A percentile compares a stretch with the other conserved stretches of the same genome.
phyloP scores from a whole-genome alignment of 53 echinoderm and acorn worm species.

The Hippasteria phrygiana region DNA sequence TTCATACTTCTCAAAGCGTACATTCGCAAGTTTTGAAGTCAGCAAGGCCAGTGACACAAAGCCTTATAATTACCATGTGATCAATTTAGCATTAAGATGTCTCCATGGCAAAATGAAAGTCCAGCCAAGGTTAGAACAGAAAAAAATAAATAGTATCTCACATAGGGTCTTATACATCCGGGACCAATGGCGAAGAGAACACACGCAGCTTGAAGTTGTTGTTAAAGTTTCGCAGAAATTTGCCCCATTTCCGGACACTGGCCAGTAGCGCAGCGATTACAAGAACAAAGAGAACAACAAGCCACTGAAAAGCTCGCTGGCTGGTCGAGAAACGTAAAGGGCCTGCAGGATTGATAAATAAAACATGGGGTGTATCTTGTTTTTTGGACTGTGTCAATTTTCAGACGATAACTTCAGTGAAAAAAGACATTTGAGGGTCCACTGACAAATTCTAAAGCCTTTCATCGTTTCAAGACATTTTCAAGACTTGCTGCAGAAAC shows the following conservation, averaged over 20 bases:
- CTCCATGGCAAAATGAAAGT: not conserved
- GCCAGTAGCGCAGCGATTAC: not conserved
- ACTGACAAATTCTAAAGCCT: too few relatives aligned
- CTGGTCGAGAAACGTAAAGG: constrained; percentile 7
- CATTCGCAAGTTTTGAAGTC: too few relatives aligned
- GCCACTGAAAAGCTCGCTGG: constrained; percentile 1
- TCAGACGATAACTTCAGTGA: too few relatives aligned
- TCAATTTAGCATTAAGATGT: not conserved
- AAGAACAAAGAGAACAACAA: constrained; percentile 15
- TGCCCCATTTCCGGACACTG: constrained; percentile 26
- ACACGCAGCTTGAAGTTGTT: constrained; percentile 50
- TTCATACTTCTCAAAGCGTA: too few relatives aligned
- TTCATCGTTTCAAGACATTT: too few relatives aligned
- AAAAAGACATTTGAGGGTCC: too few relatives aligned
- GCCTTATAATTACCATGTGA: not conserved
- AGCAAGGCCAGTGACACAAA: too few relatives aligned
- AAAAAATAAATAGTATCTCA: constrained; percentile 35
- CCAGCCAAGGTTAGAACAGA: not conserved
- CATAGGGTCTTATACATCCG: constrained; percentile 36
- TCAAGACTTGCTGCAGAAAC: too few relatives aligned
- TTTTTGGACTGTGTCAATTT: too few relatives aligned
- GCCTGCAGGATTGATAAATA: constrained; percentile 20
- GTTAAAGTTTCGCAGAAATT: constrained; percentile 39
- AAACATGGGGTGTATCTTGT: not conserved
- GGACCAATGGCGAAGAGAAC: not conserved